Conservation (phyloP, 2,797 vertebrate species). For the Pitangus sulphuratus region DNA sequence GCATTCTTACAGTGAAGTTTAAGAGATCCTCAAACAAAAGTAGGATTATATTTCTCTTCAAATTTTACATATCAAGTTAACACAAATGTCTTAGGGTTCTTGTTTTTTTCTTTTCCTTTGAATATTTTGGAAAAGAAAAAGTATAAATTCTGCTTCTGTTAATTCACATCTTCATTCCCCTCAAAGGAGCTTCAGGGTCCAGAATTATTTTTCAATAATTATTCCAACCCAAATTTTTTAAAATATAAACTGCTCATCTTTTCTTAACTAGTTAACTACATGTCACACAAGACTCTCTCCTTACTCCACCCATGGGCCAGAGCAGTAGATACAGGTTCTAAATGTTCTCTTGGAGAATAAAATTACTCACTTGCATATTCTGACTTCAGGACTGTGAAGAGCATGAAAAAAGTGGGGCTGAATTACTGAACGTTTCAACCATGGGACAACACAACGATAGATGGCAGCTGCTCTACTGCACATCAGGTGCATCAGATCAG, state of each 20-base stretch:
- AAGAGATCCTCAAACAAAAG: background rate
- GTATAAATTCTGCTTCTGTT: background rate
- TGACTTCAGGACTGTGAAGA: background rate
- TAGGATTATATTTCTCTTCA: background rate
- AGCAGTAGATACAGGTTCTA: background rate
- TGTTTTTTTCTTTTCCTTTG: background rate
- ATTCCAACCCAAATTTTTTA: background rate
- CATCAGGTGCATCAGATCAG: background rate
- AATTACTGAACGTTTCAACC: background rate
- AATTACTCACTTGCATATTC: background rate
- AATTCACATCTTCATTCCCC: background rate
- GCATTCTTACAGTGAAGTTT: background rate
- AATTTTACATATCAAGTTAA: background rate
- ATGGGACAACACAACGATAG: background rate
- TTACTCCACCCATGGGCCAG: background rate
- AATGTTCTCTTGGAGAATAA: background rate
- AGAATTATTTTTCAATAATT: constrained; percentile 22
- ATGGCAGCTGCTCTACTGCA: background rate
- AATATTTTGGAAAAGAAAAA: background rate
- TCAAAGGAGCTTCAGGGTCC: background rate
- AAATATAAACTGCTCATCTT: background rate
- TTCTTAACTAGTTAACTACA: background rate
- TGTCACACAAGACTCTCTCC: background rate
- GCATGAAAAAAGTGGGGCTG: background rate
- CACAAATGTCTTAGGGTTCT: background rate